These are phyloP conservation scores for Cardiocondyla obscurior DNA, from an alignment of 1,140 invertebrate species.

Conservation along the genomic window DNA sequence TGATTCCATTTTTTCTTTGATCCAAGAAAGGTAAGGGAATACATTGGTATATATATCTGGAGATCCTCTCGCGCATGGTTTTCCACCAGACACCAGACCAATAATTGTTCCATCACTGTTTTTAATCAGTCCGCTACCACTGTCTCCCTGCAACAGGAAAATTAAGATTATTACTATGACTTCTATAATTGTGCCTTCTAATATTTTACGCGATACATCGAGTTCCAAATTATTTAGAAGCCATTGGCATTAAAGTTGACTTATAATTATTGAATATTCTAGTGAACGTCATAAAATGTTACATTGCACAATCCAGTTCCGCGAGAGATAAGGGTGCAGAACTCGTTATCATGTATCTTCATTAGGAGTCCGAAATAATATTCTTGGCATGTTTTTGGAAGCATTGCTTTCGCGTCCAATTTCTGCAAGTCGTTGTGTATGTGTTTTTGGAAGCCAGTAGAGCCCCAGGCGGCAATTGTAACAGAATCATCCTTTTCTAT, in stretches of 20 bases:
- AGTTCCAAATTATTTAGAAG: no score
- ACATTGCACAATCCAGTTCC: conserved; percentile 14
- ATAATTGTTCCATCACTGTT: conserved; percentile 69
- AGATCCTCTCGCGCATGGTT: conserved; percentile 85
- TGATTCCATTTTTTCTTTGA: neutral
- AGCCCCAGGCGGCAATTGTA: conserved; percentile 22
- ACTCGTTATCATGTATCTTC: neutral
- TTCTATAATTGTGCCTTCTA: neutral
- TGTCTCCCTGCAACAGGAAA: conserved; percentile 75
- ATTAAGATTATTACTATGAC: neutral
- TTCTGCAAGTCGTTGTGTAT: conserved; percentile 25
- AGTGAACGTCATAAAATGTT: neutral
- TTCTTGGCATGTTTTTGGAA: neutral
- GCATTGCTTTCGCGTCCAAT: neutral
- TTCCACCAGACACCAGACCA: conserved; percentile 87
- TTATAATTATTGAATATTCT: no score
- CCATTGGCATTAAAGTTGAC: no score
- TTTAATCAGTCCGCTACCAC: conserved; percentile 81
- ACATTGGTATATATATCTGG: conserved; percentile 85
- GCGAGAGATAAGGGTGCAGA: neutral
- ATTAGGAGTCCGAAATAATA: neutral
- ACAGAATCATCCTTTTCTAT: neutral
- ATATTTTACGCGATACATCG: neutral
- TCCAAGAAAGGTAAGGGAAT: neutral
- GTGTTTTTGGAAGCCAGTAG: neutral